A percentile compares a stretch with the other conserved stretches of the same genome.
These are phyloP conservation scores for Sinonovacula constricta DNA, from an alignment of 1,140 invertebrate species.

Conservation along the genomic window DNA sequence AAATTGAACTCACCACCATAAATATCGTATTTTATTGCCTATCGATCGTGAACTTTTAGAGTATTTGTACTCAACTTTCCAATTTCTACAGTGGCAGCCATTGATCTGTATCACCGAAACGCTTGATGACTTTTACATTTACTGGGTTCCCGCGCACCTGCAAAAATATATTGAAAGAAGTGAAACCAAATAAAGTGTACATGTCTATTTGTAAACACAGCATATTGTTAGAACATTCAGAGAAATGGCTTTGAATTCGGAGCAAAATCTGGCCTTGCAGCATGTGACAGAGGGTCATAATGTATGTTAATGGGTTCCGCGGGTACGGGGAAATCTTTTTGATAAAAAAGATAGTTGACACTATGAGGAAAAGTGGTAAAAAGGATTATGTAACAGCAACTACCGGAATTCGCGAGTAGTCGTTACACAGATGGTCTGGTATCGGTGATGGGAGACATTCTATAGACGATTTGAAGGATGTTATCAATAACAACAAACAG, in stretches of 20 bases:
- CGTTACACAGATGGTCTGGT: slow-evolving; percentile 32
- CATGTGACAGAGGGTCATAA: slow-evolving; percentile 14
- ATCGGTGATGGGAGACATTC: slow-evolving; percentile 22
- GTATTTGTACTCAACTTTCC: too few species aligned
- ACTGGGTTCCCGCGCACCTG: too few species aligned
- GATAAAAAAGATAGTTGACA: slow-evolving; percentile 7
- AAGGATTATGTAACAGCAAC: slow-evolving; percentile 14
- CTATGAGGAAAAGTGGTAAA: background rate
- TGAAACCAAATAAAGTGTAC: too few species aligned
- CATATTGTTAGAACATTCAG: background rate
- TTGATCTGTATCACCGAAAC: too few species aligned
- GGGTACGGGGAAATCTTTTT: slow-evolving; percentile 26
- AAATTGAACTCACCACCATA: too few species aligned
- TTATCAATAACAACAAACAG: background rate
- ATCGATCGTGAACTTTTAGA: too few species aligned
- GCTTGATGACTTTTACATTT: too few species aligned
- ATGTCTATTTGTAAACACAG: too few species aligned
- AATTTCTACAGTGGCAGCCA: too few species aligned
- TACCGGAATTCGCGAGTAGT: slow-evolving; percentile 25
- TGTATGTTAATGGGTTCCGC: slow-evolving; percentile 19
- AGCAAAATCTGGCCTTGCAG: slow-evolving; percentile 22
- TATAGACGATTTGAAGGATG: background rate
- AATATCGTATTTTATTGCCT: too few species aligned
- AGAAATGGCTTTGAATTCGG: slow-evolving; percentile 12
- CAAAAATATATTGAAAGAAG: too few species aligned